These are phyloP conservation scores for Tokudaia muenninki DNA, from an alignment of 2,797 vertebrate genomes.

Conservation along the genomic window DNA sequence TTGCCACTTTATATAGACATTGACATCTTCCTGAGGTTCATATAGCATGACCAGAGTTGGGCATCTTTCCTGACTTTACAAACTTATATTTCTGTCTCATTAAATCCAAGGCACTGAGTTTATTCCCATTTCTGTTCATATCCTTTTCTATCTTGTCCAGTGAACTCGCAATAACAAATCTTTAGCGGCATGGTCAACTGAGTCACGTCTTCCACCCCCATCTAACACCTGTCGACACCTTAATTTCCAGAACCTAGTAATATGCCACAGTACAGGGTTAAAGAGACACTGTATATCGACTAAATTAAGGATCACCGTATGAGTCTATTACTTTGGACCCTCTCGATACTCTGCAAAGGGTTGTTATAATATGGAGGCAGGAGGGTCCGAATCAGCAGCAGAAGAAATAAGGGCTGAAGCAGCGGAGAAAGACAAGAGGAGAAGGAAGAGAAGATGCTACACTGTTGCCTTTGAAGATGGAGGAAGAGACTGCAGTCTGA, in stretches of 20 bases:
- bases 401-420: neutral
- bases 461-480: neutral
- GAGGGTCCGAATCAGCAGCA: neutral
- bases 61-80: neutral
- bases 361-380: neutral
- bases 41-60: neutral
- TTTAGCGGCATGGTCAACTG: neutral
- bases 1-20: neutral
- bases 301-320: neutral
- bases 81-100: neutral
- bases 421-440: neutral
- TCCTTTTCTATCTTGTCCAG: neutral
- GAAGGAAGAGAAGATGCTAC: neutral
- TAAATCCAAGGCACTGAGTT: neutral
- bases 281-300: neutral
- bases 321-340: neutral
- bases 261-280: neutral
- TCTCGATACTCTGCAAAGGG: neutral
- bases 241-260: neutral
- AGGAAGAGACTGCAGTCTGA: neutral
- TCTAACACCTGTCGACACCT: neutral
- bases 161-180: neutral
- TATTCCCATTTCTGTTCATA: neutral
- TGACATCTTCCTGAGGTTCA: neutral
- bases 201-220: neutral